phyloP scores from a whole-genome alignment of 2,797 vertebrate genomes.

The Lagorchestes hirsutus region DNA sequence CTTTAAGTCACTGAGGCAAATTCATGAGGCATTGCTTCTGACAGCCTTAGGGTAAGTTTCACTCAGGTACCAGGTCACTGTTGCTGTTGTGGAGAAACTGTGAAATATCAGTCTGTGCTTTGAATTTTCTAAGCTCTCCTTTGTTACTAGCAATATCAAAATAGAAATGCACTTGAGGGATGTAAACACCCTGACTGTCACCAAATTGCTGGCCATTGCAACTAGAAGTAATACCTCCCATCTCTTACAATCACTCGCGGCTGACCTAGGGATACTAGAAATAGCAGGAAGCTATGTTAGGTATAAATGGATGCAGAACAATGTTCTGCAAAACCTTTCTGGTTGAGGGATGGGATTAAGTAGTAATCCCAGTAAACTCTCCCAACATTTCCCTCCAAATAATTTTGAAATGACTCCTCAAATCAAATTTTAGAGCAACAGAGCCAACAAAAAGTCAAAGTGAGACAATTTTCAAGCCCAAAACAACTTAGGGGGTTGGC shows the following conservation, averaged over 20 bases:
- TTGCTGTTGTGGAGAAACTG: neutral
- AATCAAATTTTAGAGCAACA: neutral
- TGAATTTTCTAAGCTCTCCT: neutral
- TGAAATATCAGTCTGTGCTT: neutral
- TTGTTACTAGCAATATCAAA: neutral
- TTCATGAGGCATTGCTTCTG: conserved; percentile 69
- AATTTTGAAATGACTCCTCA: neutral
- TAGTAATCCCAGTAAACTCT: neutral
- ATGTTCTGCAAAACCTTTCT: neutral
- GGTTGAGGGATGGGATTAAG: neutral
- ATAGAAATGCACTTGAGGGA: neutral
- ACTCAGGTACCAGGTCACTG: neutral
- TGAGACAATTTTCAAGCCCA: neutral
- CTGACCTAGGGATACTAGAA: neutral
- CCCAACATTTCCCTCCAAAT: neutral
- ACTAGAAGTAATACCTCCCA: neutral
- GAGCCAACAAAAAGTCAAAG: neutral
- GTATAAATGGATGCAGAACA: neutral
- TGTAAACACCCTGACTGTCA: neutral
- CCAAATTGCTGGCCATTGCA: neutral
- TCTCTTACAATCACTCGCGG: too few relatives aligned
- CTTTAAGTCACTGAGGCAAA: conserved; percentile 57
- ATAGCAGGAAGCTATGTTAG: neutral
- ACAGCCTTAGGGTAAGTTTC: conserved; percentile 46
- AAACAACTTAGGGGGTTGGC: neutral